phyloP scores from a whole-genome alignment of 2,888 invertebrate genomes.

The Drosophila meridionalis region DNA sequence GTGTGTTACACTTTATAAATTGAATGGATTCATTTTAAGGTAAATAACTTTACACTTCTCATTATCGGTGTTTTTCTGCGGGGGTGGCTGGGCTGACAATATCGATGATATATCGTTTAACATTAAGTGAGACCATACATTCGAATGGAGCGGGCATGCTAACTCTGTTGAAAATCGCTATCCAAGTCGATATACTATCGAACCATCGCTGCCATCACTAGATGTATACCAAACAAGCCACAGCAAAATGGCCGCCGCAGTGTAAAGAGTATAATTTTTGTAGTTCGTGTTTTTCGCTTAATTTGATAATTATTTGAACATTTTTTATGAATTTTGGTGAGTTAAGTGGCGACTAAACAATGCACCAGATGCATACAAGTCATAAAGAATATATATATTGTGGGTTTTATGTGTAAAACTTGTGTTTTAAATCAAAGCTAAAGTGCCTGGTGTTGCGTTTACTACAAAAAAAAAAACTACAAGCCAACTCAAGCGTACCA shows the following conservation, averaged over 20 bases:
- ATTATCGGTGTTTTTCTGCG: conserved; percentile 48
- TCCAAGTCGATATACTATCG: conserved; percentile 15
- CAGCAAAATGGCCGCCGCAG: conserved; percentile 72
- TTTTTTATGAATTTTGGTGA: conserved; percentile 77
- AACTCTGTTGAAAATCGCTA: conserved; percentile 12
- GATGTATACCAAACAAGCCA: conserved; percentile 60
- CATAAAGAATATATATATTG: neutral
- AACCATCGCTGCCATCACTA: conserved; percentile 32
- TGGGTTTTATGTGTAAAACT: conserved; percentile 17
- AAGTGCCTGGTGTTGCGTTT: conserved; percentile 43
- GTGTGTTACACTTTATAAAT: conserved; percentile 48
- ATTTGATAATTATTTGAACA: conserved; percentile 72
- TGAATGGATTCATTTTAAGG: conserved; percentile 39
- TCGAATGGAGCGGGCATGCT: conserved; percentile 23
- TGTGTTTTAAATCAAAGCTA: conserved; percentile 41
- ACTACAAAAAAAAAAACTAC: conserved; percentile 53
- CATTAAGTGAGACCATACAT: conserved; percentile 12
- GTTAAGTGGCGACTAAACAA: conserved; percentile 34
- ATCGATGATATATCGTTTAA: conserved; percentile 33
- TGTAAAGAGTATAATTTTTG: conserved; percentile 63
- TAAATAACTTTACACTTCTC: conserved; percentile 56
- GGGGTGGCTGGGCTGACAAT: conserved; percentile 34
- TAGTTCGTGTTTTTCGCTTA: conserved; percentile 79
- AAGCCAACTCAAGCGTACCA: conserved; percentile 50
- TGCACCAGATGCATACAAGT: conserved; percentile 5